Base-by-base conservation (phyloP, 1,140 invertebrate genomes). In the Lordiphosa stackelbergi region DNA sequence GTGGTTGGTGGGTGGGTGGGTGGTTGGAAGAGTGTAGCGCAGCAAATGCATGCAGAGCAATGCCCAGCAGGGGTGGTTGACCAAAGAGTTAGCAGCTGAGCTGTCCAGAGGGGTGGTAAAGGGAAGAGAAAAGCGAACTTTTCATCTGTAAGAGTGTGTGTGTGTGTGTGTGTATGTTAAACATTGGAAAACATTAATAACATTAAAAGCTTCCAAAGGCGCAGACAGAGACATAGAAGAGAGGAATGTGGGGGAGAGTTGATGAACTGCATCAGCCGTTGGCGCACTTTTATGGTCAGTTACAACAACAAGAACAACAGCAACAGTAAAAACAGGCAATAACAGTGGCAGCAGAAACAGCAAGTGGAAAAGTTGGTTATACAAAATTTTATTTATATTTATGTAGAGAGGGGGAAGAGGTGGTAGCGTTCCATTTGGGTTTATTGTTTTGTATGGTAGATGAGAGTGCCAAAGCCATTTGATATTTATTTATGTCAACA, bases 161-260 rank as follows among this genome's bases (percentile, higher is more conserved):
- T 60, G 53, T 51, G 45, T 48, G 34, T 53, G 48, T 34, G 34
- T 37, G 46, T 43, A 49, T 61, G 56, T 75, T 75, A 75, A 72
- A 77, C 73, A 75, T 77, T 68, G 53, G 78, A 69, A 60, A 63
- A 65, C 61, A 77, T 73, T 78, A 73, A 64, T 65, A 73, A 78
- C 59, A 77, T 68, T 56, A 65, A 56, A 63, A 77, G 66, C 49
- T 57, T 48, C 41, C 48, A 53, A 40, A 62, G 37, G 24, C 62
- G 22, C 40, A 49, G 37, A 38, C 57, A 28, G 13, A 65, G 51
- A 40, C 38, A 9, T 28, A 55, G 35, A 52, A 54, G 19, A 38
- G 10, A 51, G 34, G 4, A 48, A 51, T 53, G 4, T 8, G 22
- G 24, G 35, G 9, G 36, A 9, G 13, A 13, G 43, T 11, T 34